Conservation (phyloP, 2,797 vertebrate genomes). For the Pseudomugil tenellus region DNA sequence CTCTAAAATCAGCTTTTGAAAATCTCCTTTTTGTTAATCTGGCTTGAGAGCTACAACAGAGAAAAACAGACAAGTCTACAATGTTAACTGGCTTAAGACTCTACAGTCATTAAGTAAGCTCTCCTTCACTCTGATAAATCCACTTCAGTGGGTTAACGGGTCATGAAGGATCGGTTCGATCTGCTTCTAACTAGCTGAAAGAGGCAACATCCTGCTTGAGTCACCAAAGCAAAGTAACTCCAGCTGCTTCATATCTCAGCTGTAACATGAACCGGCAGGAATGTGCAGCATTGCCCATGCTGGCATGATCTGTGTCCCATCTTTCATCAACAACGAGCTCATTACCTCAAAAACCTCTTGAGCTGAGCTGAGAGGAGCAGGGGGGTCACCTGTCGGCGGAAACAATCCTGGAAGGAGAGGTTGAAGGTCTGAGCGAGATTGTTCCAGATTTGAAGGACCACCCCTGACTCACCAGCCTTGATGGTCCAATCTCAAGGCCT, state of each 20-base stretch:
- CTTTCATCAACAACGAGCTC: conserved; percentile 77
- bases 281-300: conserved; percentile 56
- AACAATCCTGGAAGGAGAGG: conserved; percentile 33
- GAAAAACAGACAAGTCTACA: conserved; percentile 3
- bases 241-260: conserved; percentile 68
- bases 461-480: conserved; percentile 2
- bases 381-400: conserved; percentile 11
- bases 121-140: conserved; percentile 11
- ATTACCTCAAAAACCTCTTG: conserved; percentile 65
- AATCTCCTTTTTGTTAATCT: conserved; percentile 1
- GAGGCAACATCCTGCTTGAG: conserved; percentile 64
- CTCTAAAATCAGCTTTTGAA: background rate
- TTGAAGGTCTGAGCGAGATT: conserved; percentile 45
- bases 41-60: background rate
- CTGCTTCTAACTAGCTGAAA: conserved; percentile 50
- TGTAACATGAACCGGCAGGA: conserved; percentile 72
- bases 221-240: conserved; percentile 63
- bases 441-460: conserved; percentile 28
- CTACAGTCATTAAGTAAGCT: conserved; percentile 14
- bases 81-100: conserved; percentile 5
- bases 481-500: background rate
- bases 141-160: conserved; percentile 2
- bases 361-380: conserved; percentile 38
- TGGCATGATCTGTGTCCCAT: conserved; percentile 54
- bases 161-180: conserved; percentile 28